Base-by-base conservation (phyloP, 2,113 vertebrate species). In the Propithecus coquereli region DNA sequence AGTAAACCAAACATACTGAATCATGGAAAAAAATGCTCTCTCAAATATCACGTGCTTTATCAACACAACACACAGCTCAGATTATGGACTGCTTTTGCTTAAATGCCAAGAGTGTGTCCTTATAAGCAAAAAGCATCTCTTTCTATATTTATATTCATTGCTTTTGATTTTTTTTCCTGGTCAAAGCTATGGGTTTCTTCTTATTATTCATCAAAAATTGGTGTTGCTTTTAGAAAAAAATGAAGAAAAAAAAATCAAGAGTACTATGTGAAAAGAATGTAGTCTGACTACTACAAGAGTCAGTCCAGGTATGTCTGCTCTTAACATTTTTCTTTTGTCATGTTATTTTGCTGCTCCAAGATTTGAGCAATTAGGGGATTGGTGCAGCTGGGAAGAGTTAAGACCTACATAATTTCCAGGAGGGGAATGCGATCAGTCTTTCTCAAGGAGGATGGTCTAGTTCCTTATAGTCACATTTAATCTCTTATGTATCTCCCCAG, bases 1-100 rank as follows among this genome's bases (percentile, higher is more conserved):
- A 98, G 94, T 96, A 98, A 98, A 98, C 92, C 96, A 98, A 98
- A 94, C 65, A 96, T 82, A 97, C 40, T 98, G 98, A 98, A 97
- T 98, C 97, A 86, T 95, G 94, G 76, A 80, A 97, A 98, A 98
- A 96, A 97, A 96, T 86, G 40, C 43, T 87, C 86, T 97, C 52
- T 97, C 92, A 95, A 96, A 97, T 92, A 90, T 34, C 43, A 40
- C 73, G 57, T 34, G 82, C 68, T 97, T 93, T 94, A 98, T 97
- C 93, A 94, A 84, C 47, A 96, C 90, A 97, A 97, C 65, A 95
- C 25, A 63, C 11, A 80, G 40, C 47, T 97, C 73, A 88, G 74
- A 96, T 88, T 95, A 96, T 92, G 94, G 93, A 90, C 88, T 96
- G 73, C 76, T 43, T 94, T 93, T 89, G 63, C 54, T 98, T 97